A percentile compares a stretch with the other conserved stretches of the same genome.
Evolutionary conservation across 2,888 invertebrate genomes (phyloP).

Genomic region (Cephus runcator): DNA sequence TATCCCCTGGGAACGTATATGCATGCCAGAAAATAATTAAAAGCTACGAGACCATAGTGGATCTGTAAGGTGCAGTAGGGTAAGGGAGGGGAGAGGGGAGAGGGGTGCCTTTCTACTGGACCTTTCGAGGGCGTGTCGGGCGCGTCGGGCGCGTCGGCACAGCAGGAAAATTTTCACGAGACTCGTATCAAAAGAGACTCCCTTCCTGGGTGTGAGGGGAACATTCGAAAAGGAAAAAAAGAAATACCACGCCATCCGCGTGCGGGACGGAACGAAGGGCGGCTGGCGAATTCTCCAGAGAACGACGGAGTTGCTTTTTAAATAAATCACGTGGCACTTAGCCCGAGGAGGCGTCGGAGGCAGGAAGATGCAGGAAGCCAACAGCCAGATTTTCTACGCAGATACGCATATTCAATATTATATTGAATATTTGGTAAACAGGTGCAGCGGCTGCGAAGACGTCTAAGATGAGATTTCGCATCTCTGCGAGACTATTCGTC

Average conservation of each 20-base stretch:
- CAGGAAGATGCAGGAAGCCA: not conserved
- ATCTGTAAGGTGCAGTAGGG: no score
- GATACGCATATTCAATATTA: slow-evolving; percentile 18
- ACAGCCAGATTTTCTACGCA: slow-evolving; percentile 31
- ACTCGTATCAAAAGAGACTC: not conserved
- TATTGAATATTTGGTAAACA: slow-evolving; percentile 35
- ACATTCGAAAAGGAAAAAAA: slow-evolving; percentile 1
- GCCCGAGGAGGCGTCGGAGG: not conserved
- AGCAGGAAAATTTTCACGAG: not conserved
- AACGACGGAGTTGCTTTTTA: slow-evolving; percentile 15
- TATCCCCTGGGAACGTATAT: no score
- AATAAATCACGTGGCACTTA: slow-evolving; percentile 39
- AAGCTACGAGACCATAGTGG: no score
- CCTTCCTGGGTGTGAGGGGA: not conserved
- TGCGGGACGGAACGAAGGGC: slow-evolving; percentile 3
- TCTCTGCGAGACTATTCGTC: slow-evolving; percentile 31
- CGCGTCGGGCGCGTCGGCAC: not conserved
- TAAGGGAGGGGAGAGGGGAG: no score
- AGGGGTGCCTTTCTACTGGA: no score
- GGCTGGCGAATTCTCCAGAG: not conserved
- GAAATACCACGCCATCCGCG: not conserved
- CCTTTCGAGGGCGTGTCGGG: not conserved
- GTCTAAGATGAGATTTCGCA: slow-evolving; percentile 31
- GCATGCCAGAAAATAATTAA: no score
- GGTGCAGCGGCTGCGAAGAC: not conserved